Evolutionary conservation across 2,888 invertebrate genomes (phyloP).

Genomic region (Lithophane semibrunnea): DNA sequence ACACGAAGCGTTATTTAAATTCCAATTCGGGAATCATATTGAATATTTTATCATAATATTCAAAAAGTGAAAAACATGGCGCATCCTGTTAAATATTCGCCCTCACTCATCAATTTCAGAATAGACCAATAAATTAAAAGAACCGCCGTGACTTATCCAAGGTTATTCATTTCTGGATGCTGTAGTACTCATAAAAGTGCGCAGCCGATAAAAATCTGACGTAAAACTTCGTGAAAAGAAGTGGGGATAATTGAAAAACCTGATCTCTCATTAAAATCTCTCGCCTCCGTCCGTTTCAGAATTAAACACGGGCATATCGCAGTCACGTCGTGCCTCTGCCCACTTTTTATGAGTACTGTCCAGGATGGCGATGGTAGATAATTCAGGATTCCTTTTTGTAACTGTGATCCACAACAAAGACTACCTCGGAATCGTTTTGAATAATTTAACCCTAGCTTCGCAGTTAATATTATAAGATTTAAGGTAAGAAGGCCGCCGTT

Average conservation of each 20-base stretch:
- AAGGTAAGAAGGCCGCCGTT: conserved; percentile 1
- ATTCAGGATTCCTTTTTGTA: conserved; percentile 59
- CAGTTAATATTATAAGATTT: conserved; percentile 47
- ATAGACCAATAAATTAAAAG: conserved; percentile 62
- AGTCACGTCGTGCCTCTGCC: conserved; percentile 82
- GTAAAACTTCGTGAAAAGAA: conserved; percentile 83
- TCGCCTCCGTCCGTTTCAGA: conserved; percentile 84
- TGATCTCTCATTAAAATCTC: conserved; percentile 90
- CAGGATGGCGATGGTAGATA: conserved; percentile 67
- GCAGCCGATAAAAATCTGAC: conserved; percentile 79
- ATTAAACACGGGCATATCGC: conserved; percentile 87
- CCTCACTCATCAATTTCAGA: conserved; percentile 56
- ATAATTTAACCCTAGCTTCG: conserved; percentile 53
- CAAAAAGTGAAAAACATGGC: conserved; percentile 33
- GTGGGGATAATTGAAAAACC: conserved; percentile 89
- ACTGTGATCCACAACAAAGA: conserved; percentile 55
- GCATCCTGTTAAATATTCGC: conserved; percentile 38
- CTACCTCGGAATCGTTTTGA: conserved; percentile 47
- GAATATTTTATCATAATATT: conserved; percentile 48
- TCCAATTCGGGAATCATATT: conserved; percentile 31
- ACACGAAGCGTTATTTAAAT: conserved; percentile 41
- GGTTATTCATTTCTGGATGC: conserved; percentile 60
- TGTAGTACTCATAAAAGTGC: conserved; percentile 73
- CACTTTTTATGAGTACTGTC: conserved; percentile 80
- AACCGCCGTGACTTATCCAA: conserved; percentile 62